Base-by-base conservation (phyloP, 2,113 vertebrate genomes). In the Peromyscus leucopus region DNA sequence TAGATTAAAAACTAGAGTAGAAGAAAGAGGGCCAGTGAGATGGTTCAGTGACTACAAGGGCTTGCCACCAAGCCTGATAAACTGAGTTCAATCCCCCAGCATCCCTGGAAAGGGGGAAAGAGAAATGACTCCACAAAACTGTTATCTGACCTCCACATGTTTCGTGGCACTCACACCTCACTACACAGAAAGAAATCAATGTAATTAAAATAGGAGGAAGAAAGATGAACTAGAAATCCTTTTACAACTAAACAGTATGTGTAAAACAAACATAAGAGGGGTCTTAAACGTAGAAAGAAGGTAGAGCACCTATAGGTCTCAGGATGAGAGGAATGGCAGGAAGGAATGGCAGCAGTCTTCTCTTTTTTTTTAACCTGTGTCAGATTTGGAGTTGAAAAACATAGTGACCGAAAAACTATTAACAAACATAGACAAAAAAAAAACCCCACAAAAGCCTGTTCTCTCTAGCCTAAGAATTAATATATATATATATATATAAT, bases 321-420 rank as follows among this genome's bases (percentile, higher is more conserved):
- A 63, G 31, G 46, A 92, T 61, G 12, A 7, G 48, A 96, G 2
- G 31, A 96, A 92, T 42, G 36, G 76, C 2, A 69, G 48, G 48
- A 51, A 96, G 2, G 28, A 96, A 92, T 36, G 31, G 76, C 2
- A 51, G 31, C 39, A 42, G 65, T 91, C 79, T 63, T 89, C n/a
- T 84, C 74, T 78, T 72, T 91, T 33, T 26, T 72, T 91, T 15
- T 87, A 71, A 17, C 67, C n/a, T 57, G 74, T 61, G 15, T 48
- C 93, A 97, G 48, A 61, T 31, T 85, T 91, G 24, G 33, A 85
- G 57, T n/a, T 75, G 76, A 92, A 96, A 3, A 96, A 96, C 17
- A 42, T 28, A 55, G 21, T 31, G 90, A 93, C 24, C 63, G 42
- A 42, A 75, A 96, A 92, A 69, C 39, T 1, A 5, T 59, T 75